Percentiles rank a stretch among this genome's conserved stretches.
phyloP scores from a whole-genome alignment of 2,888 invertebrate species.

The Lissonota sp. region DNA sequence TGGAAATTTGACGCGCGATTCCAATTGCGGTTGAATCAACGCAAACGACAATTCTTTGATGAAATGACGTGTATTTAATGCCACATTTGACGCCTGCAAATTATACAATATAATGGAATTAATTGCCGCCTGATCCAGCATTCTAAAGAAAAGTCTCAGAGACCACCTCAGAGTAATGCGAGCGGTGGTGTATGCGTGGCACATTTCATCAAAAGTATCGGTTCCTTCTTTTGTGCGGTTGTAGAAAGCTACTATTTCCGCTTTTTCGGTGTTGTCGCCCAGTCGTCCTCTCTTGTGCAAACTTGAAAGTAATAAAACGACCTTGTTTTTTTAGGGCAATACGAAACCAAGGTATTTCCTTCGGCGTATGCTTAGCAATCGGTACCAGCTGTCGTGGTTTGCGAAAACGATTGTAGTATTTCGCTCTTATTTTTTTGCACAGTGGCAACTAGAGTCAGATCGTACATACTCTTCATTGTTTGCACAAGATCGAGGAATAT shows the following conservation, averaged over 20 bases:
- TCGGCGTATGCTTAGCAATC: slow-evolving; percentile 24
- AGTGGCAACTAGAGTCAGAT: neutral
- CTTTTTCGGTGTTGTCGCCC: slow-evolving; percentile 58
- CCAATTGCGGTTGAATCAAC: slow-evolving; percentile 1
- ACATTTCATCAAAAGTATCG: slow-evolving; percentile 69
- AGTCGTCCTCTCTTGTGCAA: slow-evolving; percentile 51
- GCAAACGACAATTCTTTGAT: neutral
- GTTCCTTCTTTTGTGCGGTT: slow-evolving; percentile 68
- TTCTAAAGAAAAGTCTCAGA: slow-evolving; percentile 65
- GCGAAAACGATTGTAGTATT: neutral
- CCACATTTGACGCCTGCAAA: slow-evolving; percentile 14
- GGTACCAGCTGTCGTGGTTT: neutral
- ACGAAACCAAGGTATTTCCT: slow-evolving; percentile 57
- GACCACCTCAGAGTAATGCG: slow-evolving; percentile 65
- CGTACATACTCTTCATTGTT: neutral
- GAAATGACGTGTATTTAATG: neutral
- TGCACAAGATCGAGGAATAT: neutral
- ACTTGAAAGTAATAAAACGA: slow-evolving; percentile 61
- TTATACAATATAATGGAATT: slow-evolving; percentile 64
- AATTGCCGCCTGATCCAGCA: slow-evolving; percentile 67
- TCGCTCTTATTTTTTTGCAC: neutral
- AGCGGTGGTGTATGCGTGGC: slow-evolving; percentile 58
- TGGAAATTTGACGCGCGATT: neutral
- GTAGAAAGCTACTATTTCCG: slow-evolving; percentile 65
- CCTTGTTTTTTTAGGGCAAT: slow-evolving; percentile 60